Conservation (phyloP, 2,888 invertebrate species). For the Lapara coniferarum region DNA sequence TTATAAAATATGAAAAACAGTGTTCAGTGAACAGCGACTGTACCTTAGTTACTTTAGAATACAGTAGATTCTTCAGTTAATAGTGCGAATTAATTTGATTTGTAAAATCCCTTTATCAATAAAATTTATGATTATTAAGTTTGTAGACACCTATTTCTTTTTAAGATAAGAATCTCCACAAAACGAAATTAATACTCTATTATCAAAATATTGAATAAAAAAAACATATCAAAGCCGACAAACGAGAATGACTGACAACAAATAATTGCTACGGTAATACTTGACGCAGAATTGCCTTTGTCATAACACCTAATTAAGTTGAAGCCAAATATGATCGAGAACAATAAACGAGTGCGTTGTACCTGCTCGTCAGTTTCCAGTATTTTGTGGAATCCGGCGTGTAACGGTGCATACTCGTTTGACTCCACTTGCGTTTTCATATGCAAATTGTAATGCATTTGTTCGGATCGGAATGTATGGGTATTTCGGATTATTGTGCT, state of each 20-base stretch:
- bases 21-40: not conserved
- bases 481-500: not conserved
- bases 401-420: conserved; percentile 39
- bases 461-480: conserved; percentile 4
- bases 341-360: not conserved
- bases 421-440: conserved; percentile 23
- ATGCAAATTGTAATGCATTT: conserved; percentile 13
- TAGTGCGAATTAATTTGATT: too few relatives aligned
- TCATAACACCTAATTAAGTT: conserved; percentile 1
- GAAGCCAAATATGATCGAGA: not conserved
- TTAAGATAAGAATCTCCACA: too few relatives aligned
- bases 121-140: too few relatives aligned
- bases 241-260: too few relatives aligned
- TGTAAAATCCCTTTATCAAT: too few relatives aligned
- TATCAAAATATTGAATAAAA: too few relatives aligned
- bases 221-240: too few relatives aligned
- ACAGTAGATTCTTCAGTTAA: too few relatives aligned
- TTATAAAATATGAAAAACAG: not conserved
- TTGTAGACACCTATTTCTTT: too few relatives aligned
- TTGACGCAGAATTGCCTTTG: not conserved
- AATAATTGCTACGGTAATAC: too few relatives aligned
- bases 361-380: not conserved
- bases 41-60: too few relatives aligned
- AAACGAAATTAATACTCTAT: too few relatives aligned
- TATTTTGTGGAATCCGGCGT: conserved; percentile 38